Evolutionary conservation across 2,888 invertebrate genomes (phyloP).

Genomic region (Bursaphelenchus okinawaensis): DNA sequence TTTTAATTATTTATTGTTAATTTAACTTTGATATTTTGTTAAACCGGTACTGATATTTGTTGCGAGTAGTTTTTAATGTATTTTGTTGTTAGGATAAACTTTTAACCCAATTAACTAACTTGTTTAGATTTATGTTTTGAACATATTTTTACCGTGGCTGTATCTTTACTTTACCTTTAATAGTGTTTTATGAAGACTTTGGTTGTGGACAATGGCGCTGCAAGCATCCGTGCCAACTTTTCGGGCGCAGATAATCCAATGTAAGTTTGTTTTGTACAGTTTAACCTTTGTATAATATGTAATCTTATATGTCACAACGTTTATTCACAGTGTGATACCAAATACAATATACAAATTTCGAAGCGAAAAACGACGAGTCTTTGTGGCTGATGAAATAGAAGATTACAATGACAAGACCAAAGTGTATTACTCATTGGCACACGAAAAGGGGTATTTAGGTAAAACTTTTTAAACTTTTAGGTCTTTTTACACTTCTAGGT

Average conservation of each 20-base stretch:
- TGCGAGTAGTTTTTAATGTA: no score
- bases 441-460: conserved; percentile 70
- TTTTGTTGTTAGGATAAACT: no score
- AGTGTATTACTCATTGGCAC: conserved; percentile 83
- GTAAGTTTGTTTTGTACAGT: conserved; percentile 21
- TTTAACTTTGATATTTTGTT: no score
- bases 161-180: no score
- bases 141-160: no score
- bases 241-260: conserved; percentile 22
- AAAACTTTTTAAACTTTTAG: background rate
- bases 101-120: no score
- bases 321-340: conserved; percentile 66
- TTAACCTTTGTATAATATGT: no score
- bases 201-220: conserved; percentile 53
- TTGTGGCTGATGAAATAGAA: conserved; percentile 87
- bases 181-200: conserved; percentile 18
- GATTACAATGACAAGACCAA: conserved; percentile 93
- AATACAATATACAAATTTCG: conserved; percentile 98
- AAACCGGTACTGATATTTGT: no score
- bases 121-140: no score
- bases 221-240: conserved; percentile 42
- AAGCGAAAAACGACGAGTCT: conserved; percentile 84
- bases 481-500: background rate
- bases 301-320: background rate
- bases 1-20: no score